phyloP scores from a whole-genome alignment of 2,113 vertebrate genomes.

The Rhadina sibilatrix region DNA sequence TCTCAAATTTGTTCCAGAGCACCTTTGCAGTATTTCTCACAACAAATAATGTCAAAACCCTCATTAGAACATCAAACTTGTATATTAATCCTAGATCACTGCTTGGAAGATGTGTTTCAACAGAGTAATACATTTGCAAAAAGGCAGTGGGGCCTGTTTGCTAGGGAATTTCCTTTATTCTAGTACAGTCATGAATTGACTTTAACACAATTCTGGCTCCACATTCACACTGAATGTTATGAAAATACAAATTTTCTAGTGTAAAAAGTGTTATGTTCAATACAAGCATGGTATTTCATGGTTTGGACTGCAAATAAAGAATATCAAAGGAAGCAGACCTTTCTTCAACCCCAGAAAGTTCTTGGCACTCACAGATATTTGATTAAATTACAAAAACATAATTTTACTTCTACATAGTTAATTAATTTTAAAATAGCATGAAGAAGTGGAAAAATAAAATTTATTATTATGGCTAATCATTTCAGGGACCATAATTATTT shows the following conservation, averaged over 20 bases:
- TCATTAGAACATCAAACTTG: background rate
- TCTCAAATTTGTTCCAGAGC: background rate
- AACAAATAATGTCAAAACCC: background rate
- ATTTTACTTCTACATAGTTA: background rate
- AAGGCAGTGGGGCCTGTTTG: background rate
- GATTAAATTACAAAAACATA: background rate
- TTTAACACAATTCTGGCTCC: background rate
- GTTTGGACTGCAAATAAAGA: background rate
- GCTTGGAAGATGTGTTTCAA: background rate
- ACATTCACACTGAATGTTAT: rapidly evolving
- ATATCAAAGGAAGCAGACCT: background rate
- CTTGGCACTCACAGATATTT: background rate
- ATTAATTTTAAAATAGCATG: constrained; percentile 30
- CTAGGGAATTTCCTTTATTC: background rate
- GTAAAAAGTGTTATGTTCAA: background rate
- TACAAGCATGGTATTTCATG: background rate
- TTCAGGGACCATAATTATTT: constrained; percentile 27
- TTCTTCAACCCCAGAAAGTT: background rate
- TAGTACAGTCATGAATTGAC: background rate
- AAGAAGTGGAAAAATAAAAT: background rate
- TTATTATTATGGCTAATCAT: constrained; percentile 1
- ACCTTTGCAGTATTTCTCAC: background rate
- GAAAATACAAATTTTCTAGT: background rate
- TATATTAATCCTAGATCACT: background rate
- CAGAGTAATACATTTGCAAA: background rate